Evolutionary conservation across 2,113 vertebrate species (phyloP).

Genomic region (Nycticryphes semicollaris): DNA sequence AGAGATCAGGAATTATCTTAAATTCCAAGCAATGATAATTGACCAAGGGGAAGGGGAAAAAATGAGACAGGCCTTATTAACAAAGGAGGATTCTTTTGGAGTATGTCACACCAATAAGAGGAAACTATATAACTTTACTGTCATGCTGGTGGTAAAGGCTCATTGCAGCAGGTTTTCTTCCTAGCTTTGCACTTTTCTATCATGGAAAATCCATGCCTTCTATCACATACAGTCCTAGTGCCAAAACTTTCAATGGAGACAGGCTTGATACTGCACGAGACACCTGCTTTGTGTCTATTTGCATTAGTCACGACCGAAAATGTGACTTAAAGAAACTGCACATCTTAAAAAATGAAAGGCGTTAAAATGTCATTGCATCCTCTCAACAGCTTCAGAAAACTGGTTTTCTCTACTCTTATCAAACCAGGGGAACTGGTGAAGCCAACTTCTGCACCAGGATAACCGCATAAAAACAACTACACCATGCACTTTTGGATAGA

Average conservation of each 20-base stretch:
- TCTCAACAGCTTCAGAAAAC: constrained; percentile 3
- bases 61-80: not conserved
- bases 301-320: not conserved
- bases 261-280: not conserved
- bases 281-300: not conserved
- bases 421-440: not conserved
- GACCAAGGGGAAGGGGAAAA: not conserved
- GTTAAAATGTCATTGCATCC: not conserved
- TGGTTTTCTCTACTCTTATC: not conserved
- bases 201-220: not conserved
- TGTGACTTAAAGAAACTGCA: not conserved
- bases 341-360: not conserved
- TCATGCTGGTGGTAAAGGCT: not conserved
- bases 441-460: not conserved
- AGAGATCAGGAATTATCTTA: constrained; percentile 20
- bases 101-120: not conserved
- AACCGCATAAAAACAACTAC: not conserved
- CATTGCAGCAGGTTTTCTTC: not conserved
- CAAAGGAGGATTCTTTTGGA: not conserved
- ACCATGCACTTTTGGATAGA: not conserved
- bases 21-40: constrained; percentile 19
- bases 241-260: not conserved
- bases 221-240: not conserved
- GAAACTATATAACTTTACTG: not conserved
- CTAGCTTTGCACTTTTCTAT: not conserved